Evolutionary conservation across 2,888 invertebrate genomes (phyloP).

Genomic region (Orchestes rusci): DNA sequence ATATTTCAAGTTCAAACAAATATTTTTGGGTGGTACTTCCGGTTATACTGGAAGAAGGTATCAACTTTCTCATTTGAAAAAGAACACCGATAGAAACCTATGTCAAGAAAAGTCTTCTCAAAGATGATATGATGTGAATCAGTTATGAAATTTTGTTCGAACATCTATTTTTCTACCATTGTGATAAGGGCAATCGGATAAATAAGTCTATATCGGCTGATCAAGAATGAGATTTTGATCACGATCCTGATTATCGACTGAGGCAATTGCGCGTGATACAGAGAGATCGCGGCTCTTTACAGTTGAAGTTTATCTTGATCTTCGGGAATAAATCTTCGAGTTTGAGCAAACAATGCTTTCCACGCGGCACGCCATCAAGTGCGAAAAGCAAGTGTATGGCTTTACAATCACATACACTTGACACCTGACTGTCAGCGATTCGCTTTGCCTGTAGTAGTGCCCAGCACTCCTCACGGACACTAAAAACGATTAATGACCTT

Average conservation of each 20-base stretch:
- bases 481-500: no score
- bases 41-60: no score
- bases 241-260: slow-evolving; percentile 16
- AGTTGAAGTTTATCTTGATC: slow-evolving; percentile 20
- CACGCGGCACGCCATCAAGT: slow-evolving; percentile 19
- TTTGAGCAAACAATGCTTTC: slow-evolving; percentile 21
- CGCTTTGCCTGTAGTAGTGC: slow-evolving; percentile 7
- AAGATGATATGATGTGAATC: no score
- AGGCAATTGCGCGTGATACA: slow-evolving; percentile 12
- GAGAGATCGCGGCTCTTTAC: slow-evolving; percentile 16
- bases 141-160: no score
- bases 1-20: no score
- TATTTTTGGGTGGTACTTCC: no score
- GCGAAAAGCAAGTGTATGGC: slow-evolving; percentile 27
- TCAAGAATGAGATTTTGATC: slow-evolving; percentile 18
- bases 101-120: no score
- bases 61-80: no score
- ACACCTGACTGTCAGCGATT: slow-evolving; percentile 28
- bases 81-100: no score
- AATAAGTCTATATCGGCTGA: slow-evolving; percentile 13
- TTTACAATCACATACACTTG: slow-evolving; percentile 28
- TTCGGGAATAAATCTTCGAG: slow-evolving; percentile 22
- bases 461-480: no score
- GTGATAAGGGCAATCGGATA: slow-evolving; percentile 15
- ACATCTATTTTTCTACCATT: no score